These are phyloP conservation scores for Megaceryle torquata DNA, from an alignment of 2,113 vertebrate species.

Conservation along the genomic window DNA sequence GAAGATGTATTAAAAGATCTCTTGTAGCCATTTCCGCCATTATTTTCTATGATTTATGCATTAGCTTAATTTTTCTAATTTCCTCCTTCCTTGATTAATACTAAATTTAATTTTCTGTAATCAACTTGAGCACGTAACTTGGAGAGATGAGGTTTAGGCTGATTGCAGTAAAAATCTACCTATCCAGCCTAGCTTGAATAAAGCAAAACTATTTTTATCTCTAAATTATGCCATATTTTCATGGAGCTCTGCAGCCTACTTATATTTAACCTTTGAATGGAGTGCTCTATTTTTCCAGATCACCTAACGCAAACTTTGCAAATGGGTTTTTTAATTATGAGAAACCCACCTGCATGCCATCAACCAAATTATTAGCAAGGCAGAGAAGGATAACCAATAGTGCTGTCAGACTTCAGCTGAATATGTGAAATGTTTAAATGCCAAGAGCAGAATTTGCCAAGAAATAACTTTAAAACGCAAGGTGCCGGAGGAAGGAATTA, in stretches of 20 bases:
- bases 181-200: slow-evolving; percentile 27
- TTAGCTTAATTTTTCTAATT: slow-evolving; percentile 46
- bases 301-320: slow-evolving; percentile 51
- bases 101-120: slow-evolving; percentile 66
- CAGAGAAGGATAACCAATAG: slow-evolving; percentile 29
- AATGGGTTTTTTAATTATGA: slow-evolving; percentile 54
- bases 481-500: slow-evolving; percentile 26
- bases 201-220: slow-evolving; percentile 51
- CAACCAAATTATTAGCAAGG: slow-evolving; percentile 38
- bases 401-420: slow-evolving; percentile 6
- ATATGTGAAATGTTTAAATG: slow-evolving; percentile 46
- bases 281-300: slow-evolving; percentile 27
- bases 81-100: slow-evolving; percentile 57
- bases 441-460: background rate
- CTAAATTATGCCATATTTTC: slow-evolving; percentile 64
- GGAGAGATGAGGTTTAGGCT: slow-evolving; percentile 37
- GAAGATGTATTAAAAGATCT: background rate
- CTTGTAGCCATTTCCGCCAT: background rate
- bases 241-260: slow-evolving; percentile 38
- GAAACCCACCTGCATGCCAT: slow-evolving; percentile 39
- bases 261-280: slow-evolving; percentile 56
- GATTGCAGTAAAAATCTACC: slow-evolving; percentile 54
- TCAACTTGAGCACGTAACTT: slow-evolving; percentile 43
- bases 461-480: slow-evolving; percentile 29
- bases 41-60: slow-evolving; percentile 42